A percentile compares a stretch with the other conserved stretches of the same genome.
Evolutionary conservation across 23 tunicate genomes (phyloP).

Genomic region (Halocynthia roretzi): DNA sequence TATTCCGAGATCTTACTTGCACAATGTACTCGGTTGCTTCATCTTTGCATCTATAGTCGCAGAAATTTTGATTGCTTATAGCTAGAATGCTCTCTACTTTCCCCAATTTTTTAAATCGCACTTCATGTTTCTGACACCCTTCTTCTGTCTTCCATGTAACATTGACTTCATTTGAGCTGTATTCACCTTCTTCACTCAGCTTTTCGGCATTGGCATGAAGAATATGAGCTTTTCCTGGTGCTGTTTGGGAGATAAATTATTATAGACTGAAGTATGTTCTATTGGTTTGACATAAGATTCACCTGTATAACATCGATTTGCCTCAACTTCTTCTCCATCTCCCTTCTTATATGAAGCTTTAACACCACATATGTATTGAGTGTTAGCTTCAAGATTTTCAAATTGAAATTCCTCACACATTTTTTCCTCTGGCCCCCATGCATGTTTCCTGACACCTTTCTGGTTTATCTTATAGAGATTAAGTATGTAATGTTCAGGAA

Average conservation of each 20-base stretch:
- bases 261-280: no score
- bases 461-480: neutral
- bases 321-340: no score
- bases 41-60: neutral
- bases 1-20: neutral
- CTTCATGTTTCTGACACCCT: conserved; percentile 1
- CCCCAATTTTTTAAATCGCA: neutral
- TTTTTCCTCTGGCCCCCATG: no score
- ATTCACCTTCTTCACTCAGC: neutral
- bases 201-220: no score
- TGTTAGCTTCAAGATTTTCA: no score
- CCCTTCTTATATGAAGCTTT: no score
- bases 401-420: no score
- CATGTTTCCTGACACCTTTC: neutral
- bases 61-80: neutral
- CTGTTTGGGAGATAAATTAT: no score
- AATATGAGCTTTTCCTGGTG: no score
- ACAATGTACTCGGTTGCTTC: neutral
- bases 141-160: neutral
- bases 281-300: no score
- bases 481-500: neutral
- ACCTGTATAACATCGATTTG: no score
- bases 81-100: neutral
- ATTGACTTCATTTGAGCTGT: neutral
- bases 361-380: no score